Evolutionary conservation across 2,888 invertebrate genomes (phyloP).

Genomic region (Philopedon plagiatum): DNA sequence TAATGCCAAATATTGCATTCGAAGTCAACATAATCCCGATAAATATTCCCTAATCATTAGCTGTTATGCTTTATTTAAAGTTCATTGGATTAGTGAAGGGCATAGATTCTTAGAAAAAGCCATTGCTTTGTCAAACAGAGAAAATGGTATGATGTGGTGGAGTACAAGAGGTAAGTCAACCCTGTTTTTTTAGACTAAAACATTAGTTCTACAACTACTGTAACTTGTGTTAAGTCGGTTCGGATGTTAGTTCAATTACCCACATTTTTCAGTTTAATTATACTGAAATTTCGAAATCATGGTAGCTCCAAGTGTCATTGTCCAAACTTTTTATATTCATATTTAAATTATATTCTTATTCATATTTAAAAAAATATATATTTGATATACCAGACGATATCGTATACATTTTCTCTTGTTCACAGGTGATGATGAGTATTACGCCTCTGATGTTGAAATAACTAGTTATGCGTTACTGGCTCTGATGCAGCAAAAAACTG

Average conservation of each 20-base stretch:
- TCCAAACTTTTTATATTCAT: too few species aligned
- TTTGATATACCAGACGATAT: too few species aligned
- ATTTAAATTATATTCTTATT: too few species aligned
- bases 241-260: too few species aligned
- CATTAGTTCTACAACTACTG: too few species aligned
- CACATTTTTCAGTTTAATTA: too few species aligned
- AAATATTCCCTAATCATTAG: slow-evolving; percentile 71
- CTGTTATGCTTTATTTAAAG: slow-evolving; percentile 71
- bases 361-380: too few species aligned
- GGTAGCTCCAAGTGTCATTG: too few species aligned
- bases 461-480: slow-evolving; percentile 78
- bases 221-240: too few species aligned
- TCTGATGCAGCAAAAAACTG: slow-evolving; percentile 70
- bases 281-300: background rate
- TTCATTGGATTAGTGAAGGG: slow-evolving; percentile 68
- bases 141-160: slow-evolving; percentile 72
- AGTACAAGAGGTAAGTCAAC: slow-evolving; percentile 65
- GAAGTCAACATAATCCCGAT: slow-evolving; percentile 66
- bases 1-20: slow-evolving; percentile 75
- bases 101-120: slow-evolving; percentile 67
- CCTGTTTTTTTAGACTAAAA: background rate
- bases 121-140: slow-evolving; percentile 66
- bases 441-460: slow-evolving; percentile 77
- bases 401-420: too few species aligned
- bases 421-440: slow-evolving; percentile 48